Evolutionary conservation across 2,888 invertebrate genomes (phyloP), one percentile per base, ranked within the genome.

Genomic region (Drosophila putrida): DNA sequence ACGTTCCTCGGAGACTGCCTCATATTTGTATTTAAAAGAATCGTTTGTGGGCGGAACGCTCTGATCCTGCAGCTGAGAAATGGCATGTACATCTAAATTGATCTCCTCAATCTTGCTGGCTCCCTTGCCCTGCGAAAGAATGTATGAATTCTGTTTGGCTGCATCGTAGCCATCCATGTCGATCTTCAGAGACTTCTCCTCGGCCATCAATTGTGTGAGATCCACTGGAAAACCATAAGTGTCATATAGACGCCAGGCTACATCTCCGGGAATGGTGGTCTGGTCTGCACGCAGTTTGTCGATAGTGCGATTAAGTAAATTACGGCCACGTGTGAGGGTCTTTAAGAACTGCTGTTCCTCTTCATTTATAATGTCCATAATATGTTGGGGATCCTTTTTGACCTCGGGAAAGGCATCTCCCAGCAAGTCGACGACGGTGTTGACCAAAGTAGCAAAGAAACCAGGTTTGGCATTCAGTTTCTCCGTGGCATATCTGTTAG

Each of bases 161-260:
- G 96, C 96, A 93, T 99, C 99, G 92, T 98, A 99, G n/a, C 94
- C 95, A 31, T 93, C 93, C 96, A 97, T 96, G 91, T 99, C 97
- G 74, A 99, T 96, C 59, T 93, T 92, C 5, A 99, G 93, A 0
- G 96, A 96, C 89, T 96, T 97, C 93, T 99, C 99, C 93, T 99
- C 99, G 51, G 97, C 97, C 99, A 99, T 99, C 35, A 99, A 93
- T 88, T 97, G 96, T 0, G 99, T 99, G 73, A 99, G 94, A 94
- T 99, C 99, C 58, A 99, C 95, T 0, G 99, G 99, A 91, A 99
- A 99, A 15, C 99, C 99, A 91, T 99, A 99, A 0, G 99, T 99
- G 90, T 99, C 99, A 92, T 99, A 99, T 61, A 99, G 93, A 64
- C 98, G 95, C 99, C 99, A 99, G 1, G 99, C 99, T 51, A 99